Evolutionary conservation across 1,140 invertebrate genomes (phyloP).

Genomic region (Drosophila baimaii): DNA sequence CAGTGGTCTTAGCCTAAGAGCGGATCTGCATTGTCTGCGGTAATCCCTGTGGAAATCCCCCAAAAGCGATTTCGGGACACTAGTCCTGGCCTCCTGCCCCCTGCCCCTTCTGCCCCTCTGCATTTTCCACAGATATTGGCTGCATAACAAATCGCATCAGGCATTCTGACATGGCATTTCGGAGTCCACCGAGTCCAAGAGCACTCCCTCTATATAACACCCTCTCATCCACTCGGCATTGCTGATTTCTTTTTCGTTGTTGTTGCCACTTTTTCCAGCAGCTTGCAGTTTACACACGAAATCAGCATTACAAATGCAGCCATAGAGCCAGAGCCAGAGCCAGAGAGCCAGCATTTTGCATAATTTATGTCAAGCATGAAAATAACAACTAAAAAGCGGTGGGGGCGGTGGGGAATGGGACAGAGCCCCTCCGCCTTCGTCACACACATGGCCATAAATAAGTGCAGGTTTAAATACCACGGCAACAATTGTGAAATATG

Average conservation of each 20-base stretch:
- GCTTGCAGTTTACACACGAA: constrained; percentile 47
- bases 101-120: constrained; percentile 6
- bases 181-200: not conserved
- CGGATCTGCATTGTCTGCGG: constrained; percentile 42
- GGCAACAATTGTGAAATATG: constrained; percentile 82
- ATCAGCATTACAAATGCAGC: constrained; percentile 81
- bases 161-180: constrained; percentile 41
- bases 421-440: not conserved
- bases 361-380: constrained; percentile 82
- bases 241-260: not conserved
- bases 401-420: not conserved
- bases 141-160: constrained; percentile 44
- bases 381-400: constrained; percentile 58
- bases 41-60: constrained; percentile 60
- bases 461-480: constrained; percentile 82
- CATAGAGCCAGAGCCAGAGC: not conserved
- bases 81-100: not conserved
- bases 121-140: constrained; percentile 24
- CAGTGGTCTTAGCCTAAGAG: not conserved
- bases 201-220: constrained; percentile 3
- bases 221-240: constrained; percentile 7
- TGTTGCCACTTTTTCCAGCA: constrained; percentile 19
- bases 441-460: constrained; percentile 75
- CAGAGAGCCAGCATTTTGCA: constrained; percentile 67
- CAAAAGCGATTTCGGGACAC: constrained; percentile 14